Evolutionary conservation across 2,888 invertebrate species (phyloP).

Genomic region (Archips crataeganus): DNA sequence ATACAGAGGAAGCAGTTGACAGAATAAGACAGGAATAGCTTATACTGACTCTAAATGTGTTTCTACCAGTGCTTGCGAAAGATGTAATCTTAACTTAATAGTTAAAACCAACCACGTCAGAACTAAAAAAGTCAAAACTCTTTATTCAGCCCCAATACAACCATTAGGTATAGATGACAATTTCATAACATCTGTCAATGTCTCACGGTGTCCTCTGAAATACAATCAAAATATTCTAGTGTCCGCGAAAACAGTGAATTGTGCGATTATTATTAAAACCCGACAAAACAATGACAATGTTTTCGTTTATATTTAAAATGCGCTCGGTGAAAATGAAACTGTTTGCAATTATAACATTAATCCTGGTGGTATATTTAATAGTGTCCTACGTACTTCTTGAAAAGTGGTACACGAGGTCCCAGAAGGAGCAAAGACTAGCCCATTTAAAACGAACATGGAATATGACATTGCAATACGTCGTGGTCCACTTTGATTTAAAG

Average conservation of each 20-base stretch:
- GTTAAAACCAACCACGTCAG: too few species aligned
- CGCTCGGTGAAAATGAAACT: neutral
- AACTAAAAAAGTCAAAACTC: too few species aligned
- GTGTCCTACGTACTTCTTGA: neutral
- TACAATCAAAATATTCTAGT: conserved; percentile 1
- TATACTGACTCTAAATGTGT: too few species aligned
- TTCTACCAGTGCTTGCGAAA: too few species aligned
- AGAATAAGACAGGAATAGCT: too few species aligned
- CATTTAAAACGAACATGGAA: neutral
- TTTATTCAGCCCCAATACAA: too few species aligned
- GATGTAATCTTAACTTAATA: too few species aligned
- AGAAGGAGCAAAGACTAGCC: neutral
- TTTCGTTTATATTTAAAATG: neutral
- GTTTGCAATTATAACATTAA: neutral
- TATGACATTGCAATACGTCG: conserved; percentile 76
- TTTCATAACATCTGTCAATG: neutral
- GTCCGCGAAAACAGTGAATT: neutral
- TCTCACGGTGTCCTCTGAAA: neutral
- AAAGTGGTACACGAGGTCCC: neutral
- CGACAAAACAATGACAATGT: neutral
- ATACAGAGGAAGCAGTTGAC: too few species aligned
- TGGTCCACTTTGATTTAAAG: conserved; percentile 94
- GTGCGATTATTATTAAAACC: neutral
- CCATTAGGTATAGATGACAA: too few species aligned
- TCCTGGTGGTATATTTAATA: neutral